These are phyloP conservation scores for Poecilia velifera DNA, from an alignment of 2,797 vertebrate genomes.

Conservation along the genomic window DNA sequence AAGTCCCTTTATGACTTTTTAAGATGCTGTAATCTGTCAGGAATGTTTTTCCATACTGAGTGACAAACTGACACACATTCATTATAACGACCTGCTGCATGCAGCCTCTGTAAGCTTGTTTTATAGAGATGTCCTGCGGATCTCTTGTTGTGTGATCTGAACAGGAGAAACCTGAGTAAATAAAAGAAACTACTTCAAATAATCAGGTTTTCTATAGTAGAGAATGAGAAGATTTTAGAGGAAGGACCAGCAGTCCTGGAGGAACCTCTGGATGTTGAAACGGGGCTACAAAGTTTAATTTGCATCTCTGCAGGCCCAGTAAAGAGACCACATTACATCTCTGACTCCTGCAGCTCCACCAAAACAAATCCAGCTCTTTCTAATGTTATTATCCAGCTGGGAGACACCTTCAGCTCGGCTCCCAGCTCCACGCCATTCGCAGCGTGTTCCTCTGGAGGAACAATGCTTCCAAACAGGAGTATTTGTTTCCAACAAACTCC, in stretches of 20 bases:
- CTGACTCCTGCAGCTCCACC: neutral
- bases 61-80: neutral
- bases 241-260: neutral
- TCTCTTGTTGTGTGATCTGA: neutral
- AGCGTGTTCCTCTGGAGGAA: neutral
- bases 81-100: neutral
- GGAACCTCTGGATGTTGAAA: neutral
- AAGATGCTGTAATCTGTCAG: neutral
- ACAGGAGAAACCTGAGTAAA: neutral
- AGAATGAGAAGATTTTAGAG: neutral
- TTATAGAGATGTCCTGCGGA: neutral
- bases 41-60: neutral
- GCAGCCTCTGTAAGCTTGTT: neutral
- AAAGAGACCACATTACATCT: neutral
- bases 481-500: conserved; percentile 4
- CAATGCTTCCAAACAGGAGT: conserved; percentile 4
- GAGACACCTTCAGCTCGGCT: conserved; percentile 1
- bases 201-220: neutral
- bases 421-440: neutral
- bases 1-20: neutral
- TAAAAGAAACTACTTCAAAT: neutral
- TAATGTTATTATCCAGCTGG: neutral
- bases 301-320: neutral
- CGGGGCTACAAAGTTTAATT: conserved; percentile 11
- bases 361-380: neutral